Conservation (phyloP, 2,888 invertebrate genomes). For the Limnephilus lunatus region DNA sequence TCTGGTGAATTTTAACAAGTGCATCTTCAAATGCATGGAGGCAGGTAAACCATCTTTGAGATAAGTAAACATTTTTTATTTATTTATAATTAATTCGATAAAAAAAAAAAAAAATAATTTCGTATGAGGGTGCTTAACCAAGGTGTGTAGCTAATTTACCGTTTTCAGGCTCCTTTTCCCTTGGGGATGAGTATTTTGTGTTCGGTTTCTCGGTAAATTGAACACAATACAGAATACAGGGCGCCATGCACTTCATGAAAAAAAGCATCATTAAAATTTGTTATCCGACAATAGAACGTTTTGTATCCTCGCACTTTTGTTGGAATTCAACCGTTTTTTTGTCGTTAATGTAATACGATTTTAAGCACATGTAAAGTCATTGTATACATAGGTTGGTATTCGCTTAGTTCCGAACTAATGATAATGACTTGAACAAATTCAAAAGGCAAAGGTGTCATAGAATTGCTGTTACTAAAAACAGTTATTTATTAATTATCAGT, state of each 20-base stretch:
- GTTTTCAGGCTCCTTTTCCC: neutral
- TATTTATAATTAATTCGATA: no score
- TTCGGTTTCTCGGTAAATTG: constrained; percentile 51
- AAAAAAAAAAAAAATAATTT: no score
- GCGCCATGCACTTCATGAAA: constrained; percentile 15
- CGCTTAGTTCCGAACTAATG: neutral
- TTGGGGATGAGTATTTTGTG: constrained; percentile 21
- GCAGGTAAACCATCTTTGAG: no score
- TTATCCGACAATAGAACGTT: neutral
- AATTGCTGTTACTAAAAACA: no score
- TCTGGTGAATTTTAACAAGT: no score
- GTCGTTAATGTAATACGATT: neutral
- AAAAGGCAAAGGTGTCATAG: neutral
- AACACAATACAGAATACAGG: constrained; percentile 5
- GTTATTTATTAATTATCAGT: no score
- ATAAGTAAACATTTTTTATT: no score
- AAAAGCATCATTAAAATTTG: constrained; percentile 14
- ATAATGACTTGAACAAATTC: neutral
- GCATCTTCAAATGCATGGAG: no score
- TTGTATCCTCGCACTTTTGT: neutral
- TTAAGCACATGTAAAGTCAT: neutral
- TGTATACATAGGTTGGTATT: no score
- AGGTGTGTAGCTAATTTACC: neutral
- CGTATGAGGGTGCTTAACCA: neutral
- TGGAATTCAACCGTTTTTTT: neutral